A percentile compares a stretch with the other conserved stretches of the same genome.
phyloP scores from a whole-genome alignment of 2,888 invertebrate genomes.

The Philhelius pedissequus region DNA sequence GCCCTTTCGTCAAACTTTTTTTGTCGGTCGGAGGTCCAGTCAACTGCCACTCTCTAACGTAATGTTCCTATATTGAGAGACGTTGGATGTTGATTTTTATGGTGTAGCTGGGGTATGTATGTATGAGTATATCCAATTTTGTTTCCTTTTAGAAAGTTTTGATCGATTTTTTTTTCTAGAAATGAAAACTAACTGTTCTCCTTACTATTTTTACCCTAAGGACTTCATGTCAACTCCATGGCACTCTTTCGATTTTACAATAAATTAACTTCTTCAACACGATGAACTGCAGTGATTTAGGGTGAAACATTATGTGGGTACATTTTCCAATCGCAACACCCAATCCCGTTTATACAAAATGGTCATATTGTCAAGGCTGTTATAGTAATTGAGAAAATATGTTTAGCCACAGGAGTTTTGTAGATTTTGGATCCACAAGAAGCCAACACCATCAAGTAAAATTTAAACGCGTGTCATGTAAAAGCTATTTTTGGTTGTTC shows the following conservation, averaged over 20 bases:
- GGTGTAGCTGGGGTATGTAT: too few species aligned
- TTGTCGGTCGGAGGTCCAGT: neutral
- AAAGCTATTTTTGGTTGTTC: neutral
- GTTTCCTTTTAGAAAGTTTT: neutral
- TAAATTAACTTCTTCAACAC: conserved; percentile 52
- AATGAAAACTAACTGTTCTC: conserved; percentile 8
- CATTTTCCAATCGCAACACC: neutral
- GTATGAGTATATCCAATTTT: too few species aligned
- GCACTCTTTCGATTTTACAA: conserved; percentile 35
- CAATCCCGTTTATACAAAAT: neutral
- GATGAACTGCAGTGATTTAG: conserved; percentile 35
- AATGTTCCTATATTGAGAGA: neutral
- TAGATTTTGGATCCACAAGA: conserved; percentile 5
- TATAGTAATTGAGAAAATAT: conserved; percentile 55
- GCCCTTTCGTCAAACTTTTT: conserved; percentile 36
- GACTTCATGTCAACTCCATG: conserved; percentile 51
- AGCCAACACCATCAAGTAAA: conserved; percentile 23
- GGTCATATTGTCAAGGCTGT: conserved; percentile 17
- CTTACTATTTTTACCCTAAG: conserved; percentile 11
- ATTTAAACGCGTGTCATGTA: conserved; percentile 17
- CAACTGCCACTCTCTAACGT: neutral
- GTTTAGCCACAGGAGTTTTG: conserved; percentile 43
- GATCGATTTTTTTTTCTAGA: conserved; percentile 26
- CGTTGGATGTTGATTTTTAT: conserved; percentile 6
- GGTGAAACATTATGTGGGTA: conserved; percentile 13